Conservation (phyloP, 2,888 invertebrate genomes). For the Rhimphoctona megacephalus region DNA sequence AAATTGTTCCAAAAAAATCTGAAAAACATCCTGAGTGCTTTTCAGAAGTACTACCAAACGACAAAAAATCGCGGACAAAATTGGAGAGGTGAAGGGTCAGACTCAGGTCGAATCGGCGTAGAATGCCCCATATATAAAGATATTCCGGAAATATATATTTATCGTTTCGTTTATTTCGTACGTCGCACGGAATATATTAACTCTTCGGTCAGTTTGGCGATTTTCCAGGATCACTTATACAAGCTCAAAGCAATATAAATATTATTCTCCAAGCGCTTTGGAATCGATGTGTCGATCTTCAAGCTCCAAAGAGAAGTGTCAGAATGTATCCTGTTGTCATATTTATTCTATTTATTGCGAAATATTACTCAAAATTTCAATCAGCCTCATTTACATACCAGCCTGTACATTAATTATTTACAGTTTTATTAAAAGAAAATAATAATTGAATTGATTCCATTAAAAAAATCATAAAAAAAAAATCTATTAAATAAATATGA, state of each 20-base stretch:
- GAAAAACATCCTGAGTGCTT: too few relatives aligned
- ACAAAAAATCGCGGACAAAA: too few relatives aligned
- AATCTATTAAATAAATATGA: too few relatives aligned
- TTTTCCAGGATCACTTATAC: conserved; percentile 74
- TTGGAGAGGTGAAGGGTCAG: too few relatives aligned
- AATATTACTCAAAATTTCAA: not conserved
- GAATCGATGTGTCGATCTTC: conserved; percentile 62
- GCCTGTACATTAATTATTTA: not conserved
- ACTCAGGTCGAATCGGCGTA: too few relatives aligned
- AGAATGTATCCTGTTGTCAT: not conserved
- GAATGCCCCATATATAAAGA: too few relatives aligned
- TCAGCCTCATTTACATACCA: too few relatives aligned
- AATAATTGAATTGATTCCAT: too few relatives aligned
- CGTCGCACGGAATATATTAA: conserved; percentile 70
- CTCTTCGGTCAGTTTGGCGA: conserved; percentile 67
- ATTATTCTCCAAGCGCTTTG: conserved; percentile 69
- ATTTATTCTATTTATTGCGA: not conserved
- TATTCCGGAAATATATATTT: not conserved
- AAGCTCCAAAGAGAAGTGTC: conserved; percentile 13
- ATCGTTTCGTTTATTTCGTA: conserved; percentile 16
- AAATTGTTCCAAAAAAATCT: too few relatives aligned
- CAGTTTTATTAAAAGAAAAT: not conserved
- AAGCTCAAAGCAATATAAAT: conserved; percentile 72
- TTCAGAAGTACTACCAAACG: too few relatives aligned
- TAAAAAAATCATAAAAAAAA: too few relatives aligned